Evolutionary conservation across 2,888 invertebrate genomes (phyloP).

Genomic region (Lepidocyrtinus sp.): DNA sequence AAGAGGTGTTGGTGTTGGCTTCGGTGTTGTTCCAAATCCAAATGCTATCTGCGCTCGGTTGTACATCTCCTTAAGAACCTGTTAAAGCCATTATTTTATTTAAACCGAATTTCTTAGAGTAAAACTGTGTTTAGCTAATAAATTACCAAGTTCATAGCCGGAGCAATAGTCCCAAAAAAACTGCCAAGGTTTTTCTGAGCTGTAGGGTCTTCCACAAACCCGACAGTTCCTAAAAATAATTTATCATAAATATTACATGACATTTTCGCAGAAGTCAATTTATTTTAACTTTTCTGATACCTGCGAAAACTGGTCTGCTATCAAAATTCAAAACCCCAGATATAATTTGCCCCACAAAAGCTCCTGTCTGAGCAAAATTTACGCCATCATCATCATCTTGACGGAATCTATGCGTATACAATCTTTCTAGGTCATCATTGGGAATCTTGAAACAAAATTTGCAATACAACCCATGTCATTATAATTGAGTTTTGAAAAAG

Average conservation of each 20-base stretch:
- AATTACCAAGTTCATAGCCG: slow-evolving; percentile 32
- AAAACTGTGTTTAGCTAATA: no score
- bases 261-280: not conserved
- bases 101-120: slow-evolving; percentile 23
- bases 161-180: slow-evolving; percentile 30
- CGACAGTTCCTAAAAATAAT: slow-evolving; percentile 3
- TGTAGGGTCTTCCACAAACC: slow-evolving; percentile 30
- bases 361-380: slow-evolving; percentile 28
- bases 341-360: slow-evolving; percentile 32
- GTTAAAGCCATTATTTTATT: slow-evolving; percentile 5
- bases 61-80: not conserved
- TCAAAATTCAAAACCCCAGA: slow-evolving; percentile 31
- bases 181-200: not conserved
- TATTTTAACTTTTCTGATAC: not conserved
- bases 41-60: not conserved
- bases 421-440: slow-evolving; percentile 4
- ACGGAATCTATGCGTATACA: not conserved
- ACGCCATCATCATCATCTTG: slow-evolving; percentile 21
- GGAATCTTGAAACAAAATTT: slow-evolving; percentile 24
- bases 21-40: not conserved
- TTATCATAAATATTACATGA: not conserved
- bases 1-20: not conserved
- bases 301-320: slow-evolving; percentile 34
- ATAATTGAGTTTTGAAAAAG: not conserved
- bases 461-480: not conserved